phyloP scores from a whole-genome alignment of 2,113 vertebrate genomes.

The Gopherus evgoodei region DNA sequence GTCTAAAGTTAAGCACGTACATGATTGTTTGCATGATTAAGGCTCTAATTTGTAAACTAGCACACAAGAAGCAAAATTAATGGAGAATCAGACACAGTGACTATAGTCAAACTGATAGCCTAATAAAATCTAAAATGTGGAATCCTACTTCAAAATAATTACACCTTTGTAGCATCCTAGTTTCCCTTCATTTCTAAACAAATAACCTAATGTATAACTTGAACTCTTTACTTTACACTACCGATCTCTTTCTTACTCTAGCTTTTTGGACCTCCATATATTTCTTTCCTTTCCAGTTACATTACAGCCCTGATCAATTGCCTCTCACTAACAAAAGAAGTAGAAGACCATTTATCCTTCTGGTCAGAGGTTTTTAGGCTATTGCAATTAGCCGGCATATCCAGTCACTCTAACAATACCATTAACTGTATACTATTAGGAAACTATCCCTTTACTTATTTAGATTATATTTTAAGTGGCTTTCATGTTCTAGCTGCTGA shows the following conservation, averaged over 20 bases:
- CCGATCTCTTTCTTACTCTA: neutral
- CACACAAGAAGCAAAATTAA: neutral
- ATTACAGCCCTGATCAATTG: neutral
- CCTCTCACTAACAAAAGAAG: neutral
- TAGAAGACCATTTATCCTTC: neutral
- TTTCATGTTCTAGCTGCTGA: neutral
- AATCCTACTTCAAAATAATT: neutral
- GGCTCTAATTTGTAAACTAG: neutral
- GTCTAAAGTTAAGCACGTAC: neutral
- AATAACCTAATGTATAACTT: neutral
- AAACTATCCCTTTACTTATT: neutral
- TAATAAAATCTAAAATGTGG: neutral
- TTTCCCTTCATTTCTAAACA: neutral
- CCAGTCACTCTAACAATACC: neutral
- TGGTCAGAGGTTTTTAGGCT: neutral
- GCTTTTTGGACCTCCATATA: neutral
- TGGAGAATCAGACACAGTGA: neutral
- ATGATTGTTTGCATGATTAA: neutral
- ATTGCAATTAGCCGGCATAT: neutral
- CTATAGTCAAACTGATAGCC: neutral
- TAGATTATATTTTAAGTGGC: neutral
- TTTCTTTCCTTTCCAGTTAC: neutral
- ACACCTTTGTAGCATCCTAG: neutral
- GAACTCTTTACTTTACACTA: too few relatives aligned
- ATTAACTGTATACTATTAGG: neutral